Evolutionary conservation across 2,113 vertebrate genomes (phyloP).

Genomic region (Indicator indicator): DNA sequence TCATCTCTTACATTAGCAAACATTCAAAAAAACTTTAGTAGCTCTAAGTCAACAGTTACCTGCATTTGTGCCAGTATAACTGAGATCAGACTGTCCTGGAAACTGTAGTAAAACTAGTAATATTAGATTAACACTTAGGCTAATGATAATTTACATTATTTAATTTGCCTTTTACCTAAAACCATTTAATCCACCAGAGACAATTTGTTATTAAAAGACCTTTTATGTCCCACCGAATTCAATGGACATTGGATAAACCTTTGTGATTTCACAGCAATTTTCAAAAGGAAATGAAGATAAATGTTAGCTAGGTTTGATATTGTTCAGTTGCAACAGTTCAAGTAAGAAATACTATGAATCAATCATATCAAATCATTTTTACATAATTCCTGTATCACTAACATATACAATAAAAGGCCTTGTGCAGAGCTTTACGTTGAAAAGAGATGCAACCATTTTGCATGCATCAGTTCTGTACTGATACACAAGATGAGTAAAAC

Average conservation of each 20-base stretch:
- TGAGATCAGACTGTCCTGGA: neutral
- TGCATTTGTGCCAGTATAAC: neutral
- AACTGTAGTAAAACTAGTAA: constrained; percentile 9
- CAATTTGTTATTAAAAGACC: neutral
- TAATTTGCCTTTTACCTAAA: constrained; percentile 38
- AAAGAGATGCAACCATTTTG: neutral
- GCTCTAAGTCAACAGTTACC: neutral
- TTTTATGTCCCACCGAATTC: neutral
- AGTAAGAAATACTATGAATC: neutral
- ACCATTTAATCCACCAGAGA: neutral
- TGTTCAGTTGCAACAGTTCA: neutral
- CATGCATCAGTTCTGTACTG: neutral
- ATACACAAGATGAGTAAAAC: neutral
- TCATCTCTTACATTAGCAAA: neutral
- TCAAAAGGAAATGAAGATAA: neutral
- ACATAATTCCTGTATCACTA: neutral
- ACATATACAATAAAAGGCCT: neutral
- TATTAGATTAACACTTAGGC: constrained; percentile 1
- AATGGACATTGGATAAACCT: neutral
- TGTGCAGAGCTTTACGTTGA: neutral
- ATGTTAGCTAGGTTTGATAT: neutral
- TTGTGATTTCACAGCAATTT: neutral
- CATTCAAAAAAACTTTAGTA: neutral
- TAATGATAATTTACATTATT: constrained; percentile 37
- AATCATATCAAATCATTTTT: neutral